phyloP scores from a whole-genome alignment of 2,888 invertebrate species.

The Noctua pronuba region DNA sequence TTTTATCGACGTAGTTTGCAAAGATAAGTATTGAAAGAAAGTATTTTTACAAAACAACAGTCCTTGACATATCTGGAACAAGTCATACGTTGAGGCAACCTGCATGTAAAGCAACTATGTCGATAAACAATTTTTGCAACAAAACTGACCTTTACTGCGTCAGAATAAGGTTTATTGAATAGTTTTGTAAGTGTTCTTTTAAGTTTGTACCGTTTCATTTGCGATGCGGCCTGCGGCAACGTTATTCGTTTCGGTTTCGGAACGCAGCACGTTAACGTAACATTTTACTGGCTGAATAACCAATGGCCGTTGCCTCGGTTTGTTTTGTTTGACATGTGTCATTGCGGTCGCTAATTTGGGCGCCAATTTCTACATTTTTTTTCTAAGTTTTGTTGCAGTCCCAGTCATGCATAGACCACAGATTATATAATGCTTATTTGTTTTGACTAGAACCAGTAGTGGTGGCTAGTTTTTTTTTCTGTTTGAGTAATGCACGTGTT shows the following conservation, averaged over 20 bases:
- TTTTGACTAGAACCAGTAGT: constrained; percentile 13
- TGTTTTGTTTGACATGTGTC: constrained; percentile 70
- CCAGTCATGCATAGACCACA: constrained; percentile 23
- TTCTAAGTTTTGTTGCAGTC: background rate
- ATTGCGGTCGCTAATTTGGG: constrained; percentile 65
- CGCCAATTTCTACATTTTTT: constrained; percentile 53
- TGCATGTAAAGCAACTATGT: constrained; percentile 66
- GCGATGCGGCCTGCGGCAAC: constrained; percentile 81
- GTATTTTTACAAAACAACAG: constrained; percentile 81
- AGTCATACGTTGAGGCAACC: constrained; percentile 78
- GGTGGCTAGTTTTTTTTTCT: background rate
- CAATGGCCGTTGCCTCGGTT: constrained; percentile 77
- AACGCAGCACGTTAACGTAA: constrained; percentile 78
- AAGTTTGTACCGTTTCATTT: constrained; percentile 74
- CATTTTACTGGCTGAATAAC: constrained; percentile 81
- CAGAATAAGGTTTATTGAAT: constrained; percentile 60
- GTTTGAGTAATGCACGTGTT: constrained; percentile 4
- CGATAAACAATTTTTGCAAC: constrained; percentile 44
- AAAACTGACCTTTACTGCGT: constrained; percentile 56
- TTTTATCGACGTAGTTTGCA: constrained; percentile 61
- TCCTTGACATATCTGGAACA: constrained; percentile 87
- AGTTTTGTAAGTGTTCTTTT: constrained; percentile 42
- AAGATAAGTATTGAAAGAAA: constrained; percentile 80
- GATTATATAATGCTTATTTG: constrained; percentile 18
- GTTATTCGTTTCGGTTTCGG: constrained; percentile 82